Base-by-base conservation (phyloP, 2,113 vertebrate genomes). In the Lepisosteus oculatus region DNA sequence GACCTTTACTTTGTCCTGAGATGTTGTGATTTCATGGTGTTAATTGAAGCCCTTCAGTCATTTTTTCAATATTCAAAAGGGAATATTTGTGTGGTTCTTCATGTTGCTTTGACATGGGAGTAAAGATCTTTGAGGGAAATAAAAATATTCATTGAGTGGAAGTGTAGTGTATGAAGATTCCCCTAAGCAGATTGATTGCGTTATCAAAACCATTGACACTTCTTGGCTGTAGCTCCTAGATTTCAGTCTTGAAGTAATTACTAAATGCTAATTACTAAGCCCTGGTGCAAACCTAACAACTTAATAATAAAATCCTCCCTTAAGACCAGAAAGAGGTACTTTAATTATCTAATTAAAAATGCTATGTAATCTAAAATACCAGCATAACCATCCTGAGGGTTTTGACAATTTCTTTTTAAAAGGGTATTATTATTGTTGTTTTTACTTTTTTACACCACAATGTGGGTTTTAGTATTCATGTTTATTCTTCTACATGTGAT, bases 221-320 rank as follows among this genome's bases (percentile, higher is more conserved):
- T 59, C 57, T 59, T 3, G 12, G 57, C 57, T 59, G 12, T n/a
- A 59, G n/a, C 57, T 59, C 57, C 57, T 6, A 5, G 57, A 59
- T 13, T 15, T 59, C 57, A 9, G 11, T 59, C n/a, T 59, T 59
- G n/a, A 59, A 59, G 57, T 59, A n/a, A 59, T 59, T 59, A 59
- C 57, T n/a, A 59, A 59, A 59, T 59, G 57, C n/a, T 59, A 59
- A 59, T 59, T 59, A 13, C 57, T 59, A 59, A 59, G 57, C 12
- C 57, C 9, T 51, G 47, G 47, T 59, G 57, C 57, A 11, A 13
- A 59, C 12, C 57, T 59, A 13, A 59, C 57, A 59, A 59, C 14
- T 59, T 14, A 59, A 9, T 59, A 59, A 59, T 59, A 59, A 59
- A 59, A n/a, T 4, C 57, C 12, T 59, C 57, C 14, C 57, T 59